These are phyloP conservation scores for Bradypodion pumilum DNA, from an alignment of 2,797 vertebrate species.

Conservation along the genomic window DNA sequence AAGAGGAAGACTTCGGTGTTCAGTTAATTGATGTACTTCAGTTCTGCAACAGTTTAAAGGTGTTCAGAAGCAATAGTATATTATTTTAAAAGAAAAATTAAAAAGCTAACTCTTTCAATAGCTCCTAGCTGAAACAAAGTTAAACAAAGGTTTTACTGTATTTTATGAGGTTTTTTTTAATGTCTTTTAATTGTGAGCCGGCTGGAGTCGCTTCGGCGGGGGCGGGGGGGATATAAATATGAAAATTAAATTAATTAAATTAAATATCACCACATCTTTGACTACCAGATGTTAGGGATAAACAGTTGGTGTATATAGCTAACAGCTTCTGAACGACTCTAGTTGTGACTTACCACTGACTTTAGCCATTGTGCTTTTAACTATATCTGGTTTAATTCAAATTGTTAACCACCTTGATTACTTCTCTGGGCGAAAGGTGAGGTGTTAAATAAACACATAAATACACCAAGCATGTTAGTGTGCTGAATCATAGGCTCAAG, in stretches of 20 bases:
- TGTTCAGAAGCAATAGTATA: neutral
- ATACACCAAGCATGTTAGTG: neutral
- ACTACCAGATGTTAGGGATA: neutral
- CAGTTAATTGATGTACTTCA: neutral
- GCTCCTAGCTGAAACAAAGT: neutral
- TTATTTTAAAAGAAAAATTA: neutral
- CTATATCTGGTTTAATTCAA: too few species aligned
- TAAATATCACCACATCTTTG: neutral
- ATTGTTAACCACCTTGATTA: too few species aligned
- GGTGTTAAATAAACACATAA: neutral
- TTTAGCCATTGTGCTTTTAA: too few species aligned
- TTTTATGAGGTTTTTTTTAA: too few species aligned
- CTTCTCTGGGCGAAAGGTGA: too few species aligned
- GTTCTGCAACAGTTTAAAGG: neutral
- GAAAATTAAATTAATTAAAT: too few species aligned
- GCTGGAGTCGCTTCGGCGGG: too few species aligned
- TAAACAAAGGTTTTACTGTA: too few species aligned
- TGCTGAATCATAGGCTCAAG: neutral
- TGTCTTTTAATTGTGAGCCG: too few species aligned
- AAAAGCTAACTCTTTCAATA: neutral
- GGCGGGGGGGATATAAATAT: too few species aligned
- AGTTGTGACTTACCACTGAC: too few species aligned
- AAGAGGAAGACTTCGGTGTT: neutral
- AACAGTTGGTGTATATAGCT: neutral
- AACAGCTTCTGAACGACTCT: neutral